A percentile compares a stretch with the other conserved stretches of the same genome.
phyloP scores from a whole-genome alignment of 1,140 invertebrate species.

The Ceratina australensis region DNA sequence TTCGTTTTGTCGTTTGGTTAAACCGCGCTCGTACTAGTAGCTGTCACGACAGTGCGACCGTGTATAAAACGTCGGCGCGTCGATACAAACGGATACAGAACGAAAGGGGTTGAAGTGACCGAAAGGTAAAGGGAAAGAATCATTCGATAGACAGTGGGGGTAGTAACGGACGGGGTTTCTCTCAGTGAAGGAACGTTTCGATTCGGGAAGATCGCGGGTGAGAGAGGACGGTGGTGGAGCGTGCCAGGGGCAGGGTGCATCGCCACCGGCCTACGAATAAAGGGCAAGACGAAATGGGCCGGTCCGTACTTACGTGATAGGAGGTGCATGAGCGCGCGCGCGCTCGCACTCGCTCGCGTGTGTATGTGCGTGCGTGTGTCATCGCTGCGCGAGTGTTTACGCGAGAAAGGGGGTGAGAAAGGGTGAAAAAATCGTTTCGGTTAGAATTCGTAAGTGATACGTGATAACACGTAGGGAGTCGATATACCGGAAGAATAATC shows the following conservation, averaged over 20 bases:
- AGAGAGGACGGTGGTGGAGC: background rate
- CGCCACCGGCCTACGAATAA: slow-evolving; percentile 48
- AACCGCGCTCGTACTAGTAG: slow-evolving; percentile 25
- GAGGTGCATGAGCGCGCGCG: slow-evolving; percentile 65
- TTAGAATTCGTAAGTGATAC: slow-evolving; percentile 26
- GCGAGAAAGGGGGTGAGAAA: slow-evolving; percentile 25
- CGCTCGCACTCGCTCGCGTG: slow-evolving; percentile 57
- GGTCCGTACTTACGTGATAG: slow-evolving; percentile 65
- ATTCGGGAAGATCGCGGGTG: background rate
- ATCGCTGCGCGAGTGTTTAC: slow-evolving; percentile 42
- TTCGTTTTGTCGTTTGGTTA: slow-evolving; percentile 37
- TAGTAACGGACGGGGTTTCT: background rate
- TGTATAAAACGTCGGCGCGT: background rate
- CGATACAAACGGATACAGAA: too few relatives aligned
- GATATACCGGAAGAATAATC: too few relatives aligned
- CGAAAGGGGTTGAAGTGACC: background rate
- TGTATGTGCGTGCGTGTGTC: slow-evolving; percentile 57
- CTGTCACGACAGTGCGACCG: background rate
- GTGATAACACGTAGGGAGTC: background rate
- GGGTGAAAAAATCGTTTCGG: slow-evolving; percentile 25
- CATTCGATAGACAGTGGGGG: background rate
- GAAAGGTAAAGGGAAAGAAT: background rate
- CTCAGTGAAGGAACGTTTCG: background rate
- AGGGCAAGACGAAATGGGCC: slow-evolving; percentile 64
- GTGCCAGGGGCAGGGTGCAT: slow-evolving; percentile 47